Base-by-base conservation (phyloP, 2,113 vertebrate species). In the Miniopterus natalensis region DNA sequence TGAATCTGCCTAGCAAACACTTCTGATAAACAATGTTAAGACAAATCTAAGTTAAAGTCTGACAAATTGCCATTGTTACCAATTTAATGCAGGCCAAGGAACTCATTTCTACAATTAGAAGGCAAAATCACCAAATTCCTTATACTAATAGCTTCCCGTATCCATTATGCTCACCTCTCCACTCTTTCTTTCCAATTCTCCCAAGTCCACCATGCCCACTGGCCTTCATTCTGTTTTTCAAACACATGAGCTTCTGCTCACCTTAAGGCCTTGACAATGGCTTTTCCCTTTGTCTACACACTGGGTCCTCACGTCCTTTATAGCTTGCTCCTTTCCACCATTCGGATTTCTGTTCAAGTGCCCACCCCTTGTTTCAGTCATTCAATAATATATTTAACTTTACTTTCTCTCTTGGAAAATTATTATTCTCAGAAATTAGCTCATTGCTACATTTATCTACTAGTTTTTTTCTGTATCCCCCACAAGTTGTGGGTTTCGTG, bases 401-500 rank as follows among this genome's bases (percentile, higher is more conserved):
- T 55, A 68, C 74, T 83, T 79, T 84, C 36, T 68, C 55, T 74
- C 7, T 92, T 36, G 79, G 40, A 65, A 89, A 90, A 71, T 4
- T 31, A 15, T 79, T 18, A 53, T 47, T 92, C 51, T 57, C 42
- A 55, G 36, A 95, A 84, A 4, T 89, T 93, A 66, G 61, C 49
- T 75, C 18, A 1, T 49, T 87, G 75, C 17, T 92, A 65, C 25
- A 47, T 47, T 79, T 93, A 86, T 45, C 47, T 77, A 31, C 18
- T 92, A 77, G 53, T 36, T 96, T 68, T 42, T 40, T 84, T 92
- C 23, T 88, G 47, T 88, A 49, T 93, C 21, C 8, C 31, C 8
- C 23, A 88, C 17, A 59, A 63, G 49, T 11, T 57, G 3, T 21
- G 47, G 11, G 18, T 40, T 84, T 92, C 71, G 27, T 53, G 25